These are phyloP conservation scores for Athrips mouffetella DNA, from an alignment of 2,888 invertebrate species.

Conservation along the genomic window DNA sequence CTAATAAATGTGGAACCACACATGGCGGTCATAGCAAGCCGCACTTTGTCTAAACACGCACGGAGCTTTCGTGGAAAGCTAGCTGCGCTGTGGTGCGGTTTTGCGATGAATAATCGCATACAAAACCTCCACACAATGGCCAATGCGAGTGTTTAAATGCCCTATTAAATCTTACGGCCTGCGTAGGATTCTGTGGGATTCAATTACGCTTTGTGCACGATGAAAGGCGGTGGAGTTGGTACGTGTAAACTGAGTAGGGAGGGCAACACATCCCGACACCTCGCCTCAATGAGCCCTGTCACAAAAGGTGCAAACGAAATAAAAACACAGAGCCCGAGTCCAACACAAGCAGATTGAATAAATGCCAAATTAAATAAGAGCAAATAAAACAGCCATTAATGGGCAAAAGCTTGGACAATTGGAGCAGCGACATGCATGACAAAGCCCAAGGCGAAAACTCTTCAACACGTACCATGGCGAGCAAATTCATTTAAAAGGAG, in stretches of 20 bases:
- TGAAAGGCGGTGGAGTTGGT: conserved; percentile 73
- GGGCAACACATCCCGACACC: conserved; percentile 76
- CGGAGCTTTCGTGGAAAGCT: conserved; percentile 62
- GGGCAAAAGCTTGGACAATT: conserved; percentile 67
- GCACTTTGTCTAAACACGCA: conserved; percentile 57
- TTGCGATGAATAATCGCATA: conserved; percentile 72
- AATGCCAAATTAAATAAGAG: conserved; percentile 78
- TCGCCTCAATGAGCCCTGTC: conserved; percentile 74
- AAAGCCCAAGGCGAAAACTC: conserved; percentile 30
- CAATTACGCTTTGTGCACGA: conserved; percentile 77
- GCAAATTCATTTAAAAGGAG: conserved; percentile 3
- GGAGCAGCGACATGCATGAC: conserved; percentile 56
- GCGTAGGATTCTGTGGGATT: conserved; percentile 77
- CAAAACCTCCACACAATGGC: conserved; percentile 74
- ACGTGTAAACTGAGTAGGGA: conserved; percentile 71
- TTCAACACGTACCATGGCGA: neutral
- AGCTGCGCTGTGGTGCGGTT: conserved; percentile 59
- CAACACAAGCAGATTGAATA: conserved; percentile 74
- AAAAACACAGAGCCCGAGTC: conserved; percentile 47
- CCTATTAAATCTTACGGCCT: conserved; percentile 76
- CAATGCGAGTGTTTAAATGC: conserved; percentile 78
- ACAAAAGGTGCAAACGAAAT: conserved; percentile 75
- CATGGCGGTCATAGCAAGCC: conserved; percentile 46
- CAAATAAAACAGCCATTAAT: conserved; percentile 74
- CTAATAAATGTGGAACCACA: conserved; percentile 47